Conservation (phyloP, 2,797 vertebrate genomes). For the Triplophysa bombifrons region DNA sequence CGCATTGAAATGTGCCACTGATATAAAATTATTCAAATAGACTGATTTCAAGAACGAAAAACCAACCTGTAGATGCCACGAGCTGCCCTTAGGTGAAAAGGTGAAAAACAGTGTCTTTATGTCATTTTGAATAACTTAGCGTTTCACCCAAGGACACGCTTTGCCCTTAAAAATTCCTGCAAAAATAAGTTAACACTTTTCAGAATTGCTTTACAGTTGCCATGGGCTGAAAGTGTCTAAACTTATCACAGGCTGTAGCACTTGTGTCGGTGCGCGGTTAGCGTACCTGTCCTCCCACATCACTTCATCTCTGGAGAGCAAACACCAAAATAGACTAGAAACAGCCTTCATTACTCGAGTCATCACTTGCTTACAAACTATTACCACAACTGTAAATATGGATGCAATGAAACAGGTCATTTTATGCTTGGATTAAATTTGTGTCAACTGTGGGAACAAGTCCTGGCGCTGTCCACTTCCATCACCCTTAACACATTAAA, state of each 20-base stretch:
- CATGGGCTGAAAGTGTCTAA: slow-evolving; percentile 20
- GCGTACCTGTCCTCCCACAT: slow-evolving; percentile 20
- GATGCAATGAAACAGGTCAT: slow-evolving; percentile 12
- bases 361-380: slow-evolving; percentile 3
- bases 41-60: not conserved
- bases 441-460: slow-evolving; percentile 24
- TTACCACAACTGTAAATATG: not conserved
- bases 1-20: not conserved
- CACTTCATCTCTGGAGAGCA: slow-evolving; percentile 13
- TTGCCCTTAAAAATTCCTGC: slow-evolving; percentile 29
- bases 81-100: slow-evolving; percentile 33
- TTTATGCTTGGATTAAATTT: slow-evolving; percentile 19
- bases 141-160: slow-evolving; percentile 40
- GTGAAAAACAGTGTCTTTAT: slow-evolving; percentile 51
- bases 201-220: slow-evolving; percentile 30
- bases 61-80: not conserved
- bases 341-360: not conserved
- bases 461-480: not conserved
- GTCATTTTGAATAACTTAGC: slow-evolving; percentile 40
- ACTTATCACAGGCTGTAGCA: slow-evolving; percentile 7
- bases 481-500: not conserved
- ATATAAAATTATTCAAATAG: not conserved
- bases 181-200: slow-evolving; percentile 44
- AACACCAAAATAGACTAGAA: slow-evolving; percentile 5
- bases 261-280: slow-evolving; percentile 6